Base-by-base conservation (phyloP, 1,140 invertebrate species). In the Neoseiulus cucumeris region DNA sequence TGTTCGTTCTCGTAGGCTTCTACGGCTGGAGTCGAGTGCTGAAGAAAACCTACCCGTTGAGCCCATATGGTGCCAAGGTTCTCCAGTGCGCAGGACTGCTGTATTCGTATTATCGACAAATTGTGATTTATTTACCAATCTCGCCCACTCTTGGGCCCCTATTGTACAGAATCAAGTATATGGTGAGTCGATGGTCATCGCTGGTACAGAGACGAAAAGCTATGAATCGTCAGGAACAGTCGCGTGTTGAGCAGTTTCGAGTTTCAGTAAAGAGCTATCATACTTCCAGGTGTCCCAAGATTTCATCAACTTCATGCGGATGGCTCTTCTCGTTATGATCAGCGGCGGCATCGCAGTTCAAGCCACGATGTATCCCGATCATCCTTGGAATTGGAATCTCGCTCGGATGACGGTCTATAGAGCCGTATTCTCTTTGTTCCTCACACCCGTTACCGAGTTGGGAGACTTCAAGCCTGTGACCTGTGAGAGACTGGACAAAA, bases 121-220 rank as follows among this genome's bases (percentile, higher is more conserved):
- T 78, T 44, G 72, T 70, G 25, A 73, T 75, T 9, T 76, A 75
- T 68, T 67, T 79, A 2, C 76, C 76, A 1, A 77, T 78, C 29
- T 77, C 75, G 59, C 75, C 75, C 7, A 77, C 75, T 0, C 69
- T 79, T 2, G 77, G 77, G 45, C 76, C 76, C 5, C 72, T 77
- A 67, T 66, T 79, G 0, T 74, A 77, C 64, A 71, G 75, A 47
- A 75, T 78, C 29, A 74, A 72, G 45, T 68, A 73, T 65, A 78
- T 78, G 77, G 75, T 78, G 65, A 68, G 72, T 69, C 22, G 29
- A 29, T 39, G 33, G 9, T 9, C 33, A 4, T 39, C 33, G 33
- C 33, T 39, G 33, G 9, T 6, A 39, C 4, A 4, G 33, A 9
- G 9, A 39, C 9, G 4, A 39, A 4, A 39, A 9, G 33, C 4